Evolutionary conservation across 2,113 vertebrate species (phyloP).

Genomic region (Riparia riparia): DNA sequence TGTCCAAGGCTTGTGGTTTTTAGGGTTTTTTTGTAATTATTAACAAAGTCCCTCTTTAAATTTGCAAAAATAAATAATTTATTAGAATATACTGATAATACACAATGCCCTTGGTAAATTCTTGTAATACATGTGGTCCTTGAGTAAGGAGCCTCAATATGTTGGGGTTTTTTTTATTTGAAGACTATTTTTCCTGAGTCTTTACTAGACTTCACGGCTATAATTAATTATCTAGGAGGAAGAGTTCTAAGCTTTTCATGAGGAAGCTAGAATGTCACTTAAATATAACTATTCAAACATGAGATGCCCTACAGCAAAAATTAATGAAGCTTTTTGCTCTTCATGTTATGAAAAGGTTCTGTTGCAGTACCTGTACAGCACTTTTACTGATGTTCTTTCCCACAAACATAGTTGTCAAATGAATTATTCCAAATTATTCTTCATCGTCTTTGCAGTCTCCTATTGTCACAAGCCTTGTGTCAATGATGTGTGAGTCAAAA

Average conservation of each 20-base stretch:
- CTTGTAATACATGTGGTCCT: not conserved
- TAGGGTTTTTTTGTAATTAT: not conserved
- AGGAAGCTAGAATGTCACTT: slow-evolving; percentile 31
- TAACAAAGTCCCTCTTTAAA: not conserved
- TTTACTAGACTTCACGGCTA: not conserved
- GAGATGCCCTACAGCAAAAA: slow-evolving; percentile 26
- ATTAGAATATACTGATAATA: not conserved
- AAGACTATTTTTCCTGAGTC: not conserved
- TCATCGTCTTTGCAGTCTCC: not conserved
- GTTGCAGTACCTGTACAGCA: not conserved
- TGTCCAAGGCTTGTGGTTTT: not conserved
- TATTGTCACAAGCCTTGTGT: not conserved
- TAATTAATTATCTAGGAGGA: slow-evolving; percentile 32
- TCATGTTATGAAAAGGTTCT: slow-evolving; percentile 12
- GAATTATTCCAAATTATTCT: not conserved
- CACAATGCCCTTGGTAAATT: not conserved
- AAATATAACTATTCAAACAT: slow-evolving; percentile 4
- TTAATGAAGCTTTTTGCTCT: slow-evolving; percentile 30
- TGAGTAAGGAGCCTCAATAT: not conserved
- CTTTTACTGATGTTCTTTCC: slow-evolving; percentile 32
- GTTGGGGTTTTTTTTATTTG: not conserved
- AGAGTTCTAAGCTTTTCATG: not conserved
- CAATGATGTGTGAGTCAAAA: slow-evolving; percentile 14
- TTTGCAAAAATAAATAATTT: not conserved
- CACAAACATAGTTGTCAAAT: slow-evolving; percentile 3